A percentile compares a stretch with the other conserved stretches of the same genome.
These are phyloP conservation scores for Melinopterus prodromus DNA, from an alignment of 2,888 invertebrate genomes.

Conservation along the genomic window DNA sequence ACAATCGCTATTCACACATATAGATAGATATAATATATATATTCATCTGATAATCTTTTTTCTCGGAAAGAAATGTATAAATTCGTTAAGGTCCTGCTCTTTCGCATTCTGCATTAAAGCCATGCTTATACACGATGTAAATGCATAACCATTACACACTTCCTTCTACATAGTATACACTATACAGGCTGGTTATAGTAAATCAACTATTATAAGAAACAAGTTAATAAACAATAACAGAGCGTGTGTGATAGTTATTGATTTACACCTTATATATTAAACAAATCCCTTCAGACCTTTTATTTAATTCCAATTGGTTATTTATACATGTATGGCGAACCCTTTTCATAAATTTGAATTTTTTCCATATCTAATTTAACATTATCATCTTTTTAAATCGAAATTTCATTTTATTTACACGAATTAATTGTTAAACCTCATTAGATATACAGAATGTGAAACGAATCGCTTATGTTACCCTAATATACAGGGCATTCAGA, in stretches of 20 bases:
- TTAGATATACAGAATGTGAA: not conserved
- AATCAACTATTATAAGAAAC: too few relatives aligned
- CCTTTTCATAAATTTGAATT: too few relatives aligned
- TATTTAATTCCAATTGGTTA: not conserved
- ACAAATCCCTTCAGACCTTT: not conserved
- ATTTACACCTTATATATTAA: not conserved
- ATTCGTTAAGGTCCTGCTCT: slow-evolving; percentile 10
- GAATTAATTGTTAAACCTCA: too few relatives aligned
- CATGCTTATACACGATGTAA: not conserved
- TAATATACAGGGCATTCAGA: not conserved
- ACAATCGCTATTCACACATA: slow-evolving; percentile 16
- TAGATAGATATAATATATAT: not conserved
- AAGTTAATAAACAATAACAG: too few relatives aligned
- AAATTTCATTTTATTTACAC: too few relatives aligned
- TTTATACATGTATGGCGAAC: too few relatives aligned
- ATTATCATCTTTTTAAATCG: too few relatives aligned
- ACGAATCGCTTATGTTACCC: not conserved
- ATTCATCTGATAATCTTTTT: slow-evolving; percentile 17
- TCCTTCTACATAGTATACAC: too few relatives aligned
- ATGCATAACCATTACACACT: too few relatives aligned
- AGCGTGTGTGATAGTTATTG: too few relatives aligned
- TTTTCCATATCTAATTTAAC: too few relatives aligned
- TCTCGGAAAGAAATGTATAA: slow-evolving; percentile 15
- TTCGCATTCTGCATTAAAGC: not conserved
- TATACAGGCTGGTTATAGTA: too few relatives aligned